phyloP scores from a whole-genome alignment of 2,113 vertebrate species.

The Albula goreensis region DNA sequence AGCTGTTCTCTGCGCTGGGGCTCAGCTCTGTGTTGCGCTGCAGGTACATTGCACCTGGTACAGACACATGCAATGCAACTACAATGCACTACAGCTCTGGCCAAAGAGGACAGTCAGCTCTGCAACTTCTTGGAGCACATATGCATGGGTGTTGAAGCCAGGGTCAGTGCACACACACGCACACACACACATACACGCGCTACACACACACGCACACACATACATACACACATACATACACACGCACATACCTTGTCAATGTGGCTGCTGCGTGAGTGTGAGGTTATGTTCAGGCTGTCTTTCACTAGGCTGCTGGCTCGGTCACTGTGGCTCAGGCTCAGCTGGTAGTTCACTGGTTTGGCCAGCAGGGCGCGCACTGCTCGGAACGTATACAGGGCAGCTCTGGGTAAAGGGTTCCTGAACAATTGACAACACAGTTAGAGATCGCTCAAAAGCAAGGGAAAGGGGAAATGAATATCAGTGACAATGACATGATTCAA shows the following conservation, averaged over 20 bases:
- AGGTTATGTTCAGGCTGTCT: constrained; percentile 80
- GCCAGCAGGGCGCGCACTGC: constrained; percentile 82
- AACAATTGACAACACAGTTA: neutral
- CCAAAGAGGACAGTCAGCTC: constrained; percentile 26
- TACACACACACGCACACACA: too few relatives aligned
- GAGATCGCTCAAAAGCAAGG: too few relatives aligned
- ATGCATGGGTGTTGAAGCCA: neutral
- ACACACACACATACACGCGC: too few relatives aligned
- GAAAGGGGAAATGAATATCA: neutral
- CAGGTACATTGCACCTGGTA: constrained; percentile 76
- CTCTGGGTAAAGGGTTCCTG: constrained; percentile 86
- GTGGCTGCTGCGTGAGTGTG: constrained; percentile 63
- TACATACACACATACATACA: too few relatives aligned
- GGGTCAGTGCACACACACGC: too few relatives aligned
- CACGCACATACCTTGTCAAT: constrained; percentile 82
- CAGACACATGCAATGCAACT: constrained; percentile 84
- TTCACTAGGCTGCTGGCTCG: constrained; percentile 84
- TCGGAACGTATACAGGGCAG: constrained; percentile 82
- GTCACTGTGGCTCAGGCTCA: constrained; percentile 83
- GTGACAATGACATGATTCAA: neutral
- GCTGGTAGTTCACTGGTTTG: constrained; percentile 78
- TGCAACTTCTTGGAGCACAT: neutral
- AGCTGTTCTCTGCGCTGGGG: neutral
- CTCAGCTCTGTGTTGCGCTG: constrained; percentile 77
- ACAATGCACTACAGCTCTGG: constrained; percentile 81